Base-by-base conservation (phyloP, 2,888 invertebrate species). In the Pseudococcus longispinus region DNA sequence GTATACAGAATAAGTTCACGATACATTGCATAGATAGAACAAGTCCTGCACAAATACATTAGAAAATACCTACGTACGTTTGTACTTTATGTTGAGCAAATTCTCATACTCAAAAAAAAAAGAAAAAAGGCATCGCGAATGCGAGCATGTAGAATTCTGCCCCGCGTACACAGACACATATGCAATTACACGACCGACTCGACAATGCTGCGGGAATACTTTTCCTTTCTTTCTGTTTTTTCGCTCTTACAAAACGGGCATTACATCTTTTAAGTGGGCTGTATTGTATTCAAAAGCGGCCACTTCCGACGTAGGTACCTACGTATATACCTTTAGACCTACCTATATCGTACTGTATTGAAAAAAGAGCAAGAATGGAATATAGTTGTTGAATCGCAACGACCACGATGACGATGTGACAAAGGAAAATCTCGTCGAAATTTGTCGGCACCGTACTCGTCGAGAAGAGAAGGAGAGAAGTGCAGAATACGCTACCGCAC, bases 291-390 rank as follows among this genome's bases (percentile, higher is more conserved):
- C 77, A 42, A 42, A 80, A 80, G 77, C 77, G 77, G 77, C 42
- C 77, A 80, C 77, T 80, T 80, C 77, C 77, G 77, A 80, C 77
- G 42, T 80, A 70, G 70, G 70, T 70, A 70, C 70, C 26, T 70
- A 70, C 26, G 20, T 65, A 3, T 9, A 26, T 26, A 65, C 65
- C 8, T 23, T 2, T 65, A 23, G n/a, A 65, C 65, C 23, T 70
- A 70, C 70, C 55, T 55, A 55, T 8, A 1, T 0, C 6, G n/a
- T n/a, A 8, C 13, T 23, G 23, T 23, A 60, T 60, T 60, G 60
- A 60, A 60, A 60, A 37, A 60, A 60, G 1, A 60, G 60, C 60
- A 60, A 60, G 60, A 60, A 60, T 60, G 20, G 60, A 23, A 60
- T 23, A 60, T 37, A 5, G 60, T 60, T 60, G 60, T 60, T 60